These are phyloP conservation scores for Saccopteryx bilineata DNA, from an alignment of 2,113 vertebrate genomes.

Conservation along the genomic window DNA sequence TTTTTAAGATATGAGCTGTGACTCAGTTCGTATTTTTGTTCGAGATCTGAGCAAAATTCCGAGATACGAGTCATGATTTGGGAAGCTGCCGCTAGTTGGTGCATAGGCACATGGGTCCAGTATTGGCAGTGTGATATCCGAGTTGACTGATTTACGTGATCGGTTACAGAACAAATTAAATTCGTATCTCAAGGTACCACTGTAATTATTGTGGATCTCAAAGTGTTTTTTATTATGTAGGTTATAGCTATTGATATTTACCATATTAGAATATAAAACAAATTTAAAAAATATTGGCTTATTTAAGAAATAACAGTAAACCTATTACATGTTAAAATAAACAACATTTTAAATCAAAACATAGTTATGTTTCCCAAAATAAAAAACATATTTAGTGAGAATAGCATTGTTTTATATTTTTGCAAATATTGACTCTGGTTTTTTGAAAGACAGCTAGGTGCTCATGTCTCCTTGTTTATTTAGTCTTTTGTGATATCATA, in stretches of 20 bases:
- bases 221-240: not conserved
- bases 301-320: not conserved
- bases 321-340: not conserved
- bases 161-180: too few species aligned
- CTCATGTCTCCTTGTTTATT: not conserved
- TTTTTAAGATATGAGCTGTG: too few species aligned
- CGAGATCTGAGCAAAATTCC: too few species aligned
- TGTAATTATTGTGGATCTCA: not conserved
- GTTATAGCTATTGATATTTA: slow-evolving; percentile 5
- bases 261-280: not conserved
- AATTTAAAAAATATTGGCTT: slow-evolving; percentile 1
- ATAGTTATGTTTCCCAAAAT: not conserved
- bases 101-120: too few species aligned
- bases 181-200: too few species aligned
- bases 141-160: too few species aligned
- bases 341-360: slow-evolving; percentile 10
- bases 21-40: too few species aligned
- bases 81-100: too few species aligned
- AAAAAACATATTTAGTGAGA: slow-evolving; percentile 23
- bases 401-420: not conserved
- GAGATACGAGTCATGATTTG: too few species aligned
- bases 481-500: not conserved
- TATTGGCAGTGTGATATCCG: too few species aligned
- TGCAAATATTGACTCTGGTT: not conserved
- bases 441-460: not conserved